Percentiles rank a stretch among this genome's conserved stretches.
These are phyloP conservation scores for Cenopis cana DNA, from an alignment of 2,888 invertebrate genomes.

Conservation along the genomic window DNA sequence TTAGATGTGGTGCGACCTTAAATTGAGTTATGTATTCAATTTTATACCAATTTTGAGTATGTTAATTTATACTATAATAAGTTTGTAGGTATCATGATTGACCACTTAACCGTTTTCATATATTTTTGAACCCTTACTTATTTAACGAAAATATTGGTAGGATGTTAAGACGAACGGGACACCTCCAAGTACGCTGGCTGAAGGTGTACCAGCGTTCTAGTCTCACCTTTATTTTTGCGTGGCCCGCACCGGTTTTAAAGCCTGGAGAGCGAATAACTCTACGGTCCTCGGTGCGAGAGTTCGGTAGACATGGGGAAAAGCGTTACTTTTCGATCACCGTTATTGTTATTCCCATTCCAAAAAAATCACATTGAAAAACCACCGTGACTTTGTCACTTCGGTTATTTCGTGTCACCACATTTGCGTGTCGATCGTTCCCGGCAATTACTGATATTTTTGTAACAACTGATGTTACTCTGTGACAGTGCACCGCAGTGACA, in stretches of 20 bases:
- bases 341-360: too few species aligned
- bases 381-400: too few species aligned
- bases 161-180: not conserved
- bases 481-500: too few species aligned
- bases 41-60: too few species aligned
- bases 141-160: constrained; percentile 1
- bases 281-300: not conserved
- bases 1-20: not conserved
- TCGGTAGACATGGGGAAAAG: too few species aligned
- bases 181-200: constrained; percentile 16
- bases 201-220: not conserved
- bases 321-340: too few species aligned
- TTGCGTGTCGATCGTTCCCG: too few species aligned
- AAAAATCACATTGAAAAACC: too few species aligned
- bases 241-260: not conserved
- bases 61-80: too few species aligned
- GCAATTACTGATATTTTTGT: too few species aligned
- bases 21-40: not conserved
- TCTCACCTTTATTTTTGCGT: constrained; percentile 8
- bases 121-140: not conserved
- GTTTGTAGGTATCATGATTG: not conserved
- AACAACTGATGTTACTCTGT: too few species aligned
- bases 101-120: not conserved
- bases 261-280: not conserved
- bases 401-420: too few species aligned